Base-by-base conservation (phyloP, 1,140 invertebrate species). In the Drosophila sulfurigaster region DNA sequence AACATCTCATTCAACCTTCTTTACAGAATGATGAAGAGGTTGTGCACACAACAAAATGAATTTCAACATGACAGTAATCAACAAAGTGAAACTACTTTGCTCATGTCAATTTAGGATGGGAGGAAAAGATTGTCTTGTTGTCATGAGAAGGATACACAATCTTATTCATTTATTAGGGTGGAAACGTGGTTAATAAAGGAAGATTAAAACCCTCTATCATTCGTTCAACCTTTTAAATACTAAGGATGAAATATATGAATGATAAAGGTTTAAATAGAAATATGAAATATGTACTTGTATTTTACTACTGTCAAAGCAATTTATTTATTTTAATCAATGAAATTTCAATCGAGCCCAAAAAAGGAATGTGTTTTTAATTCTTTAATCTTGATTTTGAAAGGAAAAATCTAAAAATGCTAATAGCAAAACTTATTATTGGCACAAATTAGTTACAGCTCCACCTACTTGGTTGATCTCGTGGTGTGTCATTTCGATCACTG, bases 1-100 rank as follows among this genome's bases (percentile, higher is more conserved):
- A 88, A 46, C 69, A 83, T 72, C 74, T 58, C 43, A 67, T 64
- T 60, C 41, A 76, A 41, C 63, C 48, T 45, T 13, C 64, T 38
- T 56, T 65, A 67, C 32, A 62, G 30, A 46, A 15, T 67, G 46
- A 52, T 65, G 45, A 28, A 72, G 62, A 60, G 59, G 30, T 32
- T 72, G 38, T 72, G 54, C 43, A 65, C 16, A 69, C 72, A 72
- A 69, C 38, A 59, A 78, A 72, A 71, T 68, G 51, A 79, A 45
- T 57, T 74, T 88, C 54, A 52, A 49, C 30, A 64, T 83, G 81
- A 74, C 81, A 83, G 77, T 75, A 69, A 80, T 83, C 73, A 78
- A 51, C 28, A 69, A 67, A 64, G 82, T 82, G 77, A 82, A 86
- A 76, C 69, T 69, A 62, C 62, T 82, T 76, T 11, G 46, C 43